Percentiles rank a stretch among this genome's conserved stretches.
Evolutionary conservation across 2,888 invertebrate genomes (phyloP).

Genomic region (Adineta ricciae): DNA sequence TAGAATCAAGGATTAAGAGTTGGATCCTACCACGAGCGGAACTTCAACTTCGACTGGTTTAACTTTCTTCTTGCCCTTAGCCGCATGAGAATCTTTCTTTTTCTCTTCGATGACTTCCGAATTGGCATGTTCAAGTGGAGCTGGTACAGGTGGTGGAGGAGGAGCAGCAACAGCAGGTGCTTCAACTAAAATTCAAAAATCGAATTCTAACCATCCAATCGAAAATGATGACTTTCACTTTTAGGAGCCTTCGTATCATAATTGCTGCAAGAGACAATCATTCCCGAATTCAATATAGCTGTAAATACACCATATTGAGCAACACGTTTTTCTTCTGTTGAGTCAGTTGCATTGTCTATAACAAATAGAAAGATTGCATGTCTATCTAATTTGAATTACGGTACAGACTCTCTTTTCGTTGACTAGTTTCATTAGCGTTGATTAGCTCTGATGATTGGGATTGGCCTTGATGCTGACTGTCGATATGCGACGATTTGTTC

Average conservation of each 20-base stretch:
- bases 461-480: neutral
- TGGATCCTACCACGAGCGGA: slow-evolving; percentile 24
- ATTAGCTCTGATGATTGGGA: neutral
- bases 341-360: neutral
- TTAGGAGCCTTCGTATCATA: neutral
- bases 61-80: slow-evolving; percentile 29
- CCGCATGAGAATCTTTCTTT: neutral
- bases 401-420: neutral
- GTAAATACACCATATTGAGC: slow-evolving; percentile 20
- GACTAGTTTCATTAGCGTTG: neutral
- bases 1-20: neutral
- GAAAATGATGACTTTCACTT: neutral
- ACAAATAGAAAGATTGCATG: neutral
- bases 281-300: neutral
- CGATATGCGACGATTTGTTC: neutral
- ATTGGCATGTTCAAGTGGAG: neutral
- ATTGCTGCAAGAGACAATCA: neutral
- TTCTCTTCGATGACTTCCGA: neutral
- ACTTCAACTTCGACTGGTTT: slow-evolving; percentile 4
- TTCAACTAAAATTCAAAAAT: neutral
- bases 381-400: neutral
- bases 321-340: neutral
- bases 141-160: neutral
- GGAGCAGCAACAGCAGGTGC: neutral
- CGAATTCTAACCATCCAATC: neutral